Percentiles rank a stretch among this genome's conserved stretches.
phyloP scores from a whole-genome alignment of 2,888 invertebrate genomes.

The Perdita meconis region DNA sequence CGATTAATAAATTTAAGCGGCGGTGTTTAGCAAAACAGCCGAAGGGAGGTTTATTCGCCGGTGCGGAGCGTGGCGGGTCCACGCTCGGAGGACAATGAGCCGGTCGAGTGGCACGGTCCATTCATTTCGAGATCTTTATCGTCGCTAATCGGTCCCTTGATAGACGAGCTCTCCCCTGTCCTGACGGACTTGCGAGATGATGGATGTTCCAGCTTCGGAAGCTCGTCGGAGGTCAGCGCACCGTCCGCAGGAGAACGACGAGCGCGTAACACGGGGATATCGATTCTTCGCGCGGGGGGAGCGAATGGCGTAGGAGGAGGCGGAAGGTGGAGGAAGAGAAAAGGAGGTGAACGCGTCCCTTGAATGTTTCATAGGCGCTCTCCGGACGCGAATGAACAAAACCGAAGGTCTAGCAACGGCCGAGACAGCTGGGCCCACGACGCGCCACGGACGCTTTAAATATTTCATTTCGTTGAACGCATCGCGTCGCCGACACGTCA shows the following conservation, averaged over 20 bases:
- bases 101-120: constrained; percentile 66
- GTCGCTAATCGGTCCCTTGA: constrained; percentile 72
- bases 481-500: constrained; percentile 19
- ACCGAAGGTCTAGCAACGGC: constrained; percentile 18
- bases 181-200: constrained; percentile 67
- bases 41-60: constrained; percentile 13
- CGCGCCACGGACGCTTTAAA: constrained; percentile 50
- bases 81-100: constrained; percentile 52
- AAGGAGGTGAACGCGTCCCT: constrained; percentile 43
- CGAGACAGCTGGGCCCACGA: background rate
- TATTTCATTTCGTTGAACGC: constrained; percentile 65
- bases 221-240: constrained; percentile 57
- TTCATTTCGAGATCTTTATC: constrained; percentile 73
- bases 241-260: constrained; percentile 44
- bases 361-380: constrained; percentile 42
- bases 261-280: constrained; percentile 47
- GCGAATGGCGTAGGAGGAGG: too few relatives aligned
- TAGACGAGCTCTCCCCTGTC: constrained; percentile 59
- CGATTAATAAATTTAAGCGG: constrained; percentile 47
- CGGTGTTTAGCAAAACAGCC: constrained; percentile 28
- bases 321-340: background rate
- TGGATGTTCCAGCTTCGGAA: constrained; percentile 60
- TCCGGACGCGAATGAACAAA: constrained; percentile 7
- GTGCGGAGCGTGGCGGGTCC: constrained; percentile 32
- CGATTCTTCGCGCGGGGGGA: constrained; percentile 44